These are phyloP conservation scores for Lamellibrachia columna DNA, from an alignment of 2,888 invertebrate genomes.

Conservation along the genomic window DNA sequence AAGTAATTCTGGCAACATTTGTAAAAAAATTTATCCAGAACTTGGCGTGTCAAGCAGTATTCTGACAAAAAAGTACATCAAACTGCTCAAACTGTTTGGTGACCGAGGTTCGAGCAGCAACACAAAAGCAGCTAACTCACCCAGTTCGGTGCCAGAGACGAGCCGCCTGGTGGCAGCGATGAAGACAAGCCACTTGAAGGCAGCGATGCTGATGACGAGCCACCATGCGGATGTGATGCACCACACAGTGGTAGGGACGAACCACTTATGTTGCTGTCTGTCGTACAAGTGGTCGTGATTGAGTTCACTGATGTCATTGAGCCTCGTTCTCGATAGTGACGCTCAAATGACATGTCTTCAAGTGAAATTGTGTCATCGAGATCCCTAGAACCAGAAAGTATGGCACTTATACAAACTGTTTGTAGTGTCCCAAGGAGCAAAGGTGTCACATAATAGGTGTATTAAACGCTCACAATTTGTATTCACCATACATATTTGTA, in stretches of 20 bases:
- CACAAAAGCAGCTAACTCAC: not conserved
- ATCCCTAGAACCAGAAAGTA: conserved; percentile 73
- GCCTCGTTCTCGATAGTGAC: conserved; percentile 69
- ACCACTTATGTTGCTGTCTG: conserved; percentile 85
- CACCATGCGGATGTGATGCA: not conserved
- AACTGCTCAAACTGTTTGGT: not conserved
- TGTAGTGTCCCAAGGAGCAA: not conserved
- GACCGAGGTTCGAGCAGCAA: not conserved
- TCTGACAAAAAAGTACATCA: no score
- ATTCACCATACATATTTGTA: no score
- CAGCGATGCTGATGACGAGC: not conserved
- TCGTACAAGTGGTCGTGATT: conserved; percentile 78
- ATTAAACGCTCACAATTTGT: not conserved
- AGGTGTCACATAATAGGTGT: not conserved
- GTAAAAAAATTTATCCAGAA: no score
- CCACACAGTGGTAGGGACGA: conserved; percentile 60
- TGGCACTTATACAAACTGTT: not conserved
- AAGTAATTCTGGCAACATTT: no score
- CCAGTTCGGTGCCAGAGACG: not conserved
- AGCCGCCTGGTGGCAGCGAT: not conserved
- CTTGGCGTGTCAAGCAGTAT: no score
- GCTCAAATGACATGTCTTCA: conserved; percentile 69
- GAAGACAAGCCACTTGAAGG: not conserved
- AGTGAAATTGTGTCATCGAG: conserved; percentile 77
- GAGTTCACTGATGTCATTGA: conserved; percentile 70